These are phyloP conservation scores for Allacma fusca DNA, from an alignment of 2,888 invertebrate genomes.

Conservation along the genomic window DNA sequence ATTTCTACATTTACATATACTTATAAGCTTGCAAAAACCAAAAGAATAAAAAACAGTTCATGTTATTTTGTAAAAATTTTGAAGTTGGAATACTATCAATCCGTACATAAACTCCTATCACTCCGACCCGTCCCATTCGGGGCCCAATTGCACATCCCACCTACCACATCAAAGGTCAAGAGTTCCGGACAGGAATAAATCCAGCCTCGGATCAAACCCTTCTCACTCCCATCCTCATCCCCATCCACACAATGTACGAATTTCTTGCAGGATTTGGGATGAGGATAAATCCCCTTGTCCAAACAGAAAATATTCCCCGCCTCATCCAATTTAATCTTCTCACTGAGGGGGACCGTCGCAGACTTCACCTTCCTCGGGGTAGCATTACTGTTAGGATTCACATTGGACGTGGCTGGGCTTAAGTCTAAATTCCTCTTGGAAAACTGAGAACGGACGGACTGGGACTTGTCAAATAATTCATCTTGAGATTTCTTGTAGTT, in stretches of 20 bases:
- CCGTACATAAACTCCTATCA: conserved; percentile 36
- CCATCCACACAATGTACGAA: conserved; percentile 89
- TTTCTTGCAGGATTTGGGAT: conserved; percentile 88
- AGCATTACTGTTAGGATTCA: not conserved
- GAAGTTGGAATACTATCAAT: not conserved
- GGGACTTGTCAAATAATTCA: conserved; percentile 24
- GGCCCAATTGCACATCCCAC: conserved; percentile 87
- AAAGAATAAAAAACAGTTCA: not conserved
- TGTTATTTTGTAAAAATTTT: no score
- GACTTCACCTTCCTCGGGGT: not conserved
- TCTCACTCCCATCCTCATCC: conserved; percentile 69
- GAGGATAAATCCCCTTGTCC: conserved; percentile 90
- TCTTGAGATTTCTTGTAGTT: conserved; percentile 9
- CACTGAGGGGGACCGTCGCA: conserved; percentile 58
- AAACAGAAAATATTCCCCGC: conserved; percentile 82
- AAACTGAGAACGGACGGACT: conserved; percentile 40
- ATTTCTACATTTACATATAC: not conserved
- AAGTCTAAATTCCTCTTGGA: conserved; percentile 52
- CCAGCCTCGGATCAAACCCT: conserved; percentile 74
- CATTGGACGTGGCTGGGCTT: not conserved
- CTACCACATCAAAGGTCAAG: conserved; percentile 86
- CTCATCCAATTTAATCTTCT: conserved; percentile 70
- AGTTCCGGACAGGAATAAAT: conserved; percentile 88
- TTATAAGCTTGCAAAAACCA: not conserved
- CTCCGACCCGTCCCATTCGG: conserved; percentile 30